Conservation (phyloP, 2,113 vertebrate species). For the Rostratula benghalensis region DNA sequence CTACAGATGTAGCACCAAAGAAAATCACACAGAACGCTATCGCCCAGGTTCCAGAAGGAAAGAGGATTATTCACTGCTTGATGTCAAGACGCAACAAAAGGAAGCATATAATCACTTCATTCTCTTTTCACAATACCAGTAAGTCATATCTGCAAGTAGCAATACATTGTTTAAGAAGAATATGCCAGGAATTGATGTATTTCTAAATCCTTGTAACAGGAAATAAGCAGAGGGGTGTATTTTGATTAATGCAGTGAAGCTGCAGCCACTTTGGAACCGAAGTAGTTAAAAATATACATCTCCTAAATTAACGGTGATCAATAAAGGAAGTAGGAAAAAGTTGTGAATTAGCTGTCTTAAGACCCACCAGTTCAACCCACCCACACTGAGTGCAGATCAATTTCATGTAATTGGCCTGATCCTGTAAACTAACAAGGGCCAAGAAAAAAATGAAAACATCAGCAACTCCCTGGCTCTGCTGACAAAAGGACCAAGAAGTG, state of each 20-base stretch:
- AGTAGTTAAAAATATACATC: conserved; percentile 43
- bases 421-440: conserved; percentile 58
- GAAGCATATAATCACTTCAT: background rate
- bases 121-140: background rate
- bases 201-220: background rate
- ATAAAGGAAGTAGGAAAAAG: conserved; percentile 62
- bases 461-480: conserved; percentile 31
- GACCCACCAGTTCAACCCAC: conserved; percentile 36
- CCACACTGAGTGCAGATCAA: conserved; percentile 57
- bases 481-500: conserved; percentile 13
- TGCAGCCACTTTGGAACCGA: conserved; percentile 47
- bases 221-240: background rate
- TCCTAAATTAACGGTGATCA: conserved; percentile 64
- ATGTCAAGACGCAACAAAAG: background rate
- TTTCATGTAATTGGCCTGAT: conserved; percentile 64
- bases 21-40: background rate
- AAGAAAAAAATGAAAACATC: conserved; percentile 57
- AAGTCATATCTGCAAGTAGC: background rate
- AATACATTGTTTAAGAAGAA: background rate
- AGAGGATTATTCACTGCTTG: background rate
- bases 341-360: conserved; percentile 67
- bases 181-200: background rate
- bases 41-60: background rate
- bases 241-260: conserved; percentile 24
- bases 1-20: background rate